Conservation (phyloP, 2,797 vertebrate genomes). For the Merluccius polli region DNA sequence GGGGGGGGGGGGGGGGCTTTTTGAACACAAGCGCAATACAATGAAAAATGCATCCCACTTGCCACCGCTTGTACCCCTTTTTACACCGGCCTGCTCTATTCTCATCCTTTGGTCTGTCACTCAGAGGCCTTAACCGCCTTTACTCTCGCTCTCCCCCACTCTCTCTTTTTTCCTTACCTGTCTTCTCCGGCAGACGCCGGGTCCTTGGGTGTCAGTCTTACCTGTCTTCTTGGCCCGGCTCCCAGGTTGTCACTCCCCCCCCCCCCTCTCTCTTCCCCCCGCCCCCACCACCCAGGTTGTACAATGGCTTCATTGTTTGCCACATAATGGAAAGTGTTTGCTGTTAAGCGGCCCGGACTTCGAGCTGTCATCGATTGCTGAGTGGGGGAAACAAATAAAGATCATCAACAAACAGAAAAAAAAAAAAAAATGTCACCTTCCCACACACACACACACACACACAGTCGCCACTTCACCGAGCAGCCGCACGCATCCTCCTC, state of each 20-base stretch:
- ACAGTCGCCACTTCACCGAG: too few relatives aligned
- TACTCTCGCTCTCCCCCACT: conserved; percentile 2
- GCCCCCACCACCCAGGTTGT: background rate
- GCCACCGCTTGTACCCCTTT: background rate
- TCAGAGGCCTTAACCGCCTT: conserved; percentile 20
- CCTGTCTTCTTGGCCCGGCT: conserved; percentile 31
- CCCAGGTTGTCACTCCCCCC: conserved; percentile 27
- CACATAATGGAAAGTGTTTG: background rate
- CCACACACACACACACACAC: background rate
- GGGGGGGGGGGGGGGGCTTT: background rate
- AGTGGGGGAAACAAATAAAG: conserved; percentile 3
- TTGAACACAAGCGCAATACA: background rate
- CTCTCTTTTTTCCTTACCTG: conserved; percentile 22
- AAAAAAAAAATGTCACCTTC: background rate
- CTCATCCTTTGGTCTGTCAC: conserved; percentile 37
- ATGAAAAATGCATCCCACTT: background rate
- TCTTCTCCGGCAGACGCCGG: conserved; percentile 36
- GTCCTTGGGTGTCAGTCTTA: conserved; percentile 44
- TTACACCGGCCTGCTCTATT: background rate
- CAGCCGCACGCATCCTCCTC: background rate
- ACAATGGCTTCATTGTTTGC: conserved; percentile 1
- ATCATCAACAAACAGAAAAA: background rate
- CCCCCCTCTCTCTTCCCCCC: conserved; percentile 3
- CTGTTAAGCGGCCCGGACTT: background rate
- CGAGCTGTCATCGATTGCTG: background rate